Percentiles rank a stretch among this genome's conserved stretches.
Conservation (phyloP, 2,797 vertebrate genomes). For the Picus viridis region DNA sequence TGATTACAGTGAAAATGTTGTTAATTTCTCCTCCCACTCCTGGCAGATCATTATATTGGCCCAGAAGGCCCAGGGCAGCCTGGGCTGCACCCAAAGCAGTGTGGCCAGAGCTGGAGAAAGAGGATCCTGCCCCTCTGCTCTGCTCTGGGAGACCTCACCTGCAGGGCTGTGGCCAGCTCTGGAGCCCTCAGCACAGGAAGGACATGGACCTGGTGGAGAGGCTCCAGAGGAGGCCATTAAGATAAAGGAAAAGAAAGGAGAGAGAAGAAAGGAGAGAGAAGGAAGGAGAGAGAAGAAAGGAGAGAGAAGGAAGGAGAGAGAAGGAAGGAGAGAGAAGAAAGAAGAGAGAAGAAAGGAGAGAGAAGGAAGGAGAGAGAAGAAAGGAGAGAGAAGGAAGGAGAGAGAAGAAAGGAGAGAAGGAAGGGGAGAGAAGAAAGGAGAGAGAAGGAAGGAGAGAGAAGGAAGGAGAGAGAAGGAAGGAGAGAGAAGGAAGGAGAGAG, state of each 20-base stretch:
- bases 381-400: not conserved
- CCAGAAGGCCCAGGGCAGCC: too few species aligned
- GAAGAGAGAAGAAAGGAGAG: not conserved
- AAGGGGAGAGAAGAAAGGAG: too few species aligned
- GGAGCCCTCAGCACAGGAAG: too few species aligned
- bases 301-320: not conserved
- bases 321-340: too few species aligned
- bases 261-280: not conserved
- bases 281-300: not conserved
- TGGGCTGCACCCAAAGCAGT: too few species aligned
- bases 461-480: not conserved
- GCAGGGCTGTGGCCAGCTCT: too few species aligned
- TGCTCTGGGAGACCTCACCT: too few species aligned
- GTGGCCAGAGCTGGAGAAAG: too few species aligned
- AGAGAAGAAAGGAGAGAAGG: not conserved
- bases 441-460: not conserved
- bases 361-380: not conserved
- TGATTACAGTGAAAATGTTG: slow-evolving; percentile 6
- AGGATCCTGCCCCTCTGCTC: too few species aligned
- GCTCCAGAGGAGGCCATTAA: not conserved
- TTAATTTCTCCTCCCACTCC: not conserved
- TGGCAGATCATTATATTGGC: not conserved
- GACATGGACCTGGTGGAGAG: too few species aligned
- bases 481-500: too few species aligned
- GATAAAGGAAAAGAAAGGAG: not conserved